phyloP scores from a whole-genome alignment of 2,888 invertebrate species.

The Scaptomyza reducta region DNA sequence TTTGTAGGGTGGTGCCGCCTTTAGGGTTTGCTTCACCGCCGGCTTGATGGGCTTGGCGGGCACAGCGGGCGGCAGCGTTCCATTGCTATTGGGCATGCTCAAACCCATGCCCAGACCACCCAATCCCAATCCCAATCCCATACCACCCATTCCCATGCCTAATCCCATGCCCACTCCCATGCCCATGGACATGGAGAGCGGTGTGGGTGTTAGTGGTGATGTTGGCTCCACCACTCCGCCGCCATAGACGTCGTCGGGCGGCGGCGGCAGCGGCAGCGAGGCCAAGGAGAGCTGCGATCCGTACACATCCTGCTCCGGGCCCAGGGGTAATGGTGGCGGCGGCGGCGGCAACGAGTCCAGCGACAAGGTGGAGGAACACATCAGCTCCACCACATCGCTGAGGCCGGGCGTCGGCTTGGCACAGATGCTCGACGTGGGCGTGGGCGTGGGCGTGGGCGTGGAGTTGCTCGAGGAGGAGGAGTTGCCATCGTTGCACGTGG shows the following conservation, averaged over 20 bases:
- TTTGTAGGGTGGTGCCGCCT: conserved; percentile 84
- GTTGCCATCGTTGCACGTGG: conserved; percentile 41
- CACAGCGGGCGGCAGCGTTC: conserved; percentile 74
- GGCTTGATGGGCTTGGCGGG: conserved; percentile 81
- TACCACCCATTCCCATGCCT: not conserved
- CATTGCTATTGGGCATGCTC: conserved; percentile 64
- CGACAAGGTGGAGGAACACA: conserved; percentile 91
- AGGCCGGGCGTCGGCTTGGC: conserved; percentile 69
- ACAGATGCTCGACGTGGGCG: conserved; percentile 83
- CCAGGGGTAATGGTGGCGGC: conserved; percentile 86
- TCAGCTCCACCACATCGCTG: conserved; percentile 68
- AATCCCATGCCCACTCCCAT: conserved; percentile 2
- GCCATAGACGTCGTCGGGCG: conserved; percentile 75
- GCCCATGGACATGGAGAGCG: conserved; percentile 15
- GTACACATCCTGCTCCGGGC: conserved; percentile 84
- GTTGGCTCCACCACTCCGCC: conserved; percentile 51
- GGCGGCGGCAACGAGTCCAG: conserved; percentile 93
- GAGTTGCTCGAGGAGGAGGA: conserved; percentile 83
- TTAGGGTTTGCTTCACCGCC: conserved; percentile 71
- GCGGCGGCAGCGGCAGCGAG: conserved; percentile 91
- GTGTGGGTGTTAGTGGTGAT: conserved; percentile 47
- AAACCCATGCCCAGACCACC: conserved; percentile 6
- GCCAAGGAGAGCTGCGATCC: conserved; percentile 89
- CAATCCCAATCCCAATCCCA: conserved; percentile 1
- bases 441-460: conserved; percentile 84